These are phyloP conservation scores for Gorsachius magnificus DNA, from an alignment of 2,797 vertebrate genomes.

Conservation along the genomic window DNA sequence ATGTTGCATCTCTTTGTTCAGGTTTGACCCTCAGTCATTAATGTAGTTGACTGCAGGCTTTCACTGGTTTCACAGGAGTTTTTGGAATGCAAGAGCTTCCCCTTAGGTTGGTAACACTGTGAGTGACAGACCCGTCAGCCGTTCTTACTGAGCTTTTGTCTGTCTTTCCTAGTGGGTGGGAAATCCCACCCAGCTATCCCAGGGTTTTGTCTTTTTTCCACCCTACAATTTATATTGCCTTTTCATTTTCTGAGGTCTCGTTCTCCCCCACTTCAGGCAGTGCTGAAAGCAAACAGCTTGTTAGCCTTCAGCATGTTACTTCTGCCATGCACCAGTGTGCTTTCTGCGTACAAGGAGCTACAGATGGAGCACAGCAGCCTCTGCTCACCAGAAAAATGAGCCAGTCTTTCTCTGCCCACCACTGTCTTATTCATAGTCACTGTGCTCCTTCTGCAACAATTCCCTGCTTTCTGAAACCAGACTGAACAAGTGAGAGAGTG, in stretches of 20 bases:
- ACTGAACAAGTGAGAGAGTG: not conserved
- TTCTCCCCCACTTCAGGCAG: conserved; percentile 38
- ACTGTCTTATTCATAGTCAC: not conserved
- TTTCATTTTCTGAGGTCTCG: conserved; percentile 19
- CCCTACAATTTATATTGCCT: conserved; percentile 12
- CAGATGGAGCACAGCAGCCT: conserved; percentile 39
- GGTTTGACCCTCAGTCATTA: not conserved
- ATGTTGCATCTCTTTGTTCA: not conserved
- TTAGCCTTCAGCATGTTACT: conserved; percentile 14
- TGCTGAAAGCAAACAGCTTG: conserved; percentile 57
- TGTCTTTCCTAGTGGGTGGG: conserved; percentile 12
- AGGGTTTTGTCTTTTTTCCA: conserved; percentile 13
- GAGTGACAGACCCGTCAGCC: not conserved
- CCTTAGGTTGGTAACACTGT: not conserved
- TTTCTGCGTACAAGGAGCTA: not conserved
- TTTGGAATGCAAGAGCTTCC: not conserved
- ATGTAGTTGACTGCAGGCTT: conserved; percentile 9
- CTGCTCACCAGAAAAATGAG: not conserved
- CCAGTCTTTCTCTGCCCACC: not conserved
- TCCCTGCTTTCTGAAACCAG: not conserved
- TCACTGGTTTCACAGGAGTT: not conserved
- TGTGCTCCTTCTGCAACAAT: not conserved
- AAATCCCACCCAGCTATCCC: conserved; percentile 46
- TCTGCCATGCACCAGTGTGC: not conserved
- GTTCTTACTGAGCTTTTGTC: conserved; percentile 32